A percentile compares a stretch with the other conserved stretches of the same genome.
phyloP scores from a whole-genome alignment of 2,888 invertebrate genomes.

The Himalopsyche japonica region DNA sequence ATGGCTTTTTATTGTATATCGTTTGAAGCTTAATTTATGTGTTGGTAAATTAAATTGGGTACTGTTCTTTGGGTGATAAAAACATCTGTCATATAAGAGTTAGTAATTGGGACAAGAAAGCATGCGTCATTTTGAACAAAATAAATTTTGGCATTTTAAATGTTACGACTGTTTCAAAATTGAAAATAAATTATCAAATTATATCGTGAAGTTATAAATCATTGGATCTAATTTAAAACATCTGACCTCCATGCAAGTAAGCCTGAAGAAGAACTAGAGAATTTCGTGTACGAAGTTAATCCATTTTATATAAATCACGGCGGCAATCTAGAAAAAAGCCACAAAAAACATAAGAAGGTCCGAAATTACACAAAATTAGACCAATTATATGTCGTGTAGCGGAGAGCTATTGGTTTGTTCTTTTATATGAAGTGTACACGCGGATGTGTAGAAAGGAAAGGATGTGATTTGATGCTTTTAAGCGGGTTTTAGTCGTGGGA shows the following conservation, averaged over 20 bases:
- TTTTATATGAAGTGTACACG: slow-evolving; percentile 3
- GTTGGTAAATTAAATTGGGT: too few relatives aligned
- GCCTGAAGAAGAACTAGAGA: background rate
- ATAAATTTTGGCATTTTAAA: background rate
- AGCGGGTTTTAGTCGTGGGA: slow-evolving; percentile 27
- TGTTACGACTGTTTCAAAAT: background rate
- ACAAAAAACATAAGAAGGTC: slow-evolving; percentile 4
- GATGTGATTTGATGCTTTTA: slow-evolving; percentile 11
- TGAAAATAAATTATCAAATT: background rate
- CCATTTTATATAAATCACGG: slow-evolving; percentile 22
- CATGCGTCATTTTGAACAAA: too few relatives aligned
- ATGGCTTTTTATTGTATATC: too few relatives aligned
- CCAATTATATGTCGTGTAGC: slow-evolving; percentile 10
- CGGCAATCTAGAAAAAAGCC: background rate
- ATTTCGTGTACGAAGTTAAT: slow-evolving; percentile 12
- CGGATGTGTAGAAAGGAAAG: background rate
- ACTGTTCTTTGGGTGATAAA: too few relatives aligned
- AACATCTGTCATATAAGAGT: too few relatives aligned
- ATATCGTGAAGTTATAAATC: background rate
- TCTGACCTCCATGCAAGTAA: background rate
- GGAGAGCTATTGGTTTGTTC: background rate
- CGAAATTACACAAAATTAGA: slow-evolving; percentile 24
- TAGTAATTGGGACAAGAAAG: too few relatives aligned
- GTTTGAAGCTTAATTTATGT: too few relatives aligned
- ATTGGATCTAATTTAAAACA: background rate